Evolutionary conservation across 2,797 vertebrate genomes (phyloP).

Genomic region (Sciaenops ocellatus): DNA sequence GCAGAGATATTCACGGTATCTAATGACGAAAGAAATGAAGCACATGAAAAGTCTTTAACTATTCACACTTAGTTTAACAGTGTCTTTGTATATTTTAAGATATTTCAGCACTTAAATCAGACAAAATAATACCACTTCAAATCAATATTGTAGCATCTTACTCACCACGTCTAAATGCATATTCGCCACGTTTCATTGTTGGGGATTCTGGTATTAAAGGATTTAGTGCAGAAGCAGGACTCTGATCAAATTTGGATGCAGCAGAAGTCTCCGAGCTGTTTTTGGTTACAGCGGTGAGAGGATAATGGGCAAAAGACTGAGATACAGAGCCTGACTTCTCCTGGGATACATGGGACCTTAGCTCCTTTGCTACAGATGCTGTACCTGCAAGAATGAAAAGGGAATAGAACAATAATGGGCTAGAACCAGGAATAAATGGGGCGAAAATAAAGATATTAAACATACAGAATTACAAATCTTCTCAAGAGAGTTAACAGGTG

Average conservation of each 20-base stretch:
- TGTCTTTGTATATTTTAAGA: neutral
- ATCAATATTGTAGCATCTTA: too few species aligned
- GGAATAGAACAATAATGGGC: neutral
- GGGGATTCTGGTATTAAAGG: constrained; percentile 44
- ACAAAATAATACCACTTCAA: too few species aligned
- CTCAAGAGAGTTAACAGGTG: too few species aligned
- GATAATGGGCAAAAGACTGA: constrained; percentile 47
- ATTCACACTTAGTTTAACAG: neutral
- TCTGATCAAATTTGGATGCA: constrained; percentile 31
- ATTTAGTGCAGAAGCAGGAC: neutral
- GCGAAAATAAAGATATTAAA: too few species aligned
- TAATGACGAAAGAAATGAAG: constrained; percentile 26
- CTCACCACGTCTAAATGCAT: constrained; percentile 56
- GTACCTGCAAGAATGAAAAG: constrained; percentile 23
- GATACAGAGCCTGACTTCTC: constrained; percentile 41
- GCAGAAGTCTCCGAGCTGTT: constrained; percentile 55
- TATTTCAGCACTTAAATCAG: neutral
- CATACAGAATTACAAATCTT: too few species aligned
- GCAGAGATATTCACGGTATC: constrained; percentile 48
- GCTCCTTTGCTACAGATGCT: constrained; percentile 31
- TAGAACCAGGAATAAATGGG: neutral
- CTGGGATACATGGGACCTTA: constrained; percentile 13
- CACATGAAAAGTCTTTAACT: neutral
- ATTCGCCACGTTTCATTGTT: constrained; percentile 27
- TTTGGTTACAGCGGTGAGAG: constrained; percentile 58